A percentile compares a stretch with the other conserved stretches of the same genome.
Conservation (phyloP, 2,888 invertebrate species). For the Ligdia adustata region DNA sequence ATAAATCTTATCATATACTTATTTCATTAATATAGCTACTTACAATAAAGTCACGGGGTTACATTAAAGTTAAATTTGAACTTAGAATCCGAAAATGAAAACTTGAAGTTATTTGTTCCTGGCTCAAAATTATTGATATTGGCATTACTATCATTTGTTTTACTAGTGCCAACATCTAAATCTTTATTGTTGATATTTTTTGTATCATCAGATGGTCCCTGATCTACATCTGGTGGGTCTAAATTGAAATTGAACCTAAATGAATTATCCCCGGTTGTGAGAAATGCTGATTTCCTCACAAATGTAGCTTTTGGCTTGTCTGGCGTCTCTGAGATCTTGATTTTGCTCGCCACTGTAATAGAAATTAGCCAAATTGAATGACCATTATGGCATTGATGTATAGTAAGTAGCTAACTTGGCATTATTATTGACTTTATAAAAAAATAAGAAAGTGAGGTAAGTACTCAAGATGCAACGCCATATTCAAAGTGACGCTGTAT, state of each 20-base stretch:
- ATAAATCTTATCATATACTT: too few relatives aligned
- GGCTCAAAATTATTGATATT: neutral
- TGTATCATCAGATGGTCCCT: slow-evolving; percentile 29
- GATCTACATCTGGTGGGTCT: slow-evolving; percentile 51
- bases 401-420: too few relatives aligned
- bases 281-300: slow-evolving; percentile 86
- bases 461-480: too few relatives aligned
- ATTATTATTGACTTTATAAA: too few relatives aligned
- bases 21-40: neutral
- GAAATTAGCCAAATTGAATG: slow-evolving; percentile 13
- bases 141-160: slow-evolving; percentile 33
- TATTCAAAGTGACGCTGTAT: too few relatives aligned
- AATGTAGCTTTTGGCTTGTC: slow-evolving; percentile 86
- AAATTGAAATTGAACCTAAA: slow-evolving; percentile 82
- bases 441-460: too few relatives aligned
- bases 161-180: slow-evolving; percentile 32
- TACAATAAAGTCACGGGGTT: slow-evolving; percentile 44
- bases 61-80: slow-evolving; percentile 88
- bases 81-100: slow-evolving; percentile 73
- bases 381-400: too few relatives aligned
- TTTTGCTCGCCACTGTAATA: slow-evolving; percentile 82
- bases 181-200: slow-evolving; percentile 24
- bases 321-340: slow-evolving; percentile 81
- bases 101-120: slow-evolving; percentile 63
- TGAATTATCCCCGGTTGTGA: slow-evolving; percentile 75